Evolutionary conservation across 2,797 vertebrate species (phyloP), one percentile per base, ranked within the genome.

Genomic region (Melopsittacus undulatus): DNA sequence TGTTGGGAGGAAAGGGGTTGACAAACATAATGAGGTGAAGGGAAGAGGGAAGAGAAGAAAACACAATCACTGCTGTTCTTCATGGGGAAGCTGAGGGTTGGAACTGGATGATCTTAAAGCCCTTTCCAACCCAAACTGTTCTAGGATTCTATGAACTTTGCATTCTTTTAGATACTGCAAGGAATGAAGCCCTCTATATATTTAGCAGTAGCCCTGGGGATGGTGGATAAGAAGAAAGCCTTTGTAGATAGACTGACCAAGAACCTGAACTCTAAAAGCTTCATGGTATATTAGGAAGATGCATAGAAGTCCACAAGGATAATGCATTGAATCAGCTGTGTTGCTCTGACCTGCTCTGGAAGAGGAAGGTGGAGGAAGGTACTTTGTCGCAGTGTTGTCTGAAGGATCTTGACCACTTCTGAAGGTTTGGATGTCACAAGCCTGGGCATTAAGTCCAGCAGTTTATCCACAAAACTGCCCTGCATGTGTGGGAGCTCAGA

Each of bases 371-470:
- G 98, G 75, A 99, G 98, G 94, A 99, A 98, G 88, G 98, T 97
- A 74, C 99, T 99, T 96, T 99, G 99, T 24, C 99, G 97, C 63
- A 99, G 97, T 0, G 98, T 99, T 13, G 98, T 98, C 96, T 99
- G 99, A 16, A 99, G 98, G 93, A 99, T 99, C 97, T 99, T 99
- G 59, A 99, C 98, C 87, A 99, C 98, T 97, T 99, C 99, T 7
- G 97, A 97, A 2, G 99, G 98, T 57, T 99, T 99, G 86, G 99
- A 99, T 4, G 98, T 98, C 40, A 98, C 98, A 3, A 99, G 98
- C 36, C 99, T 98, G 22, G 99, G 99, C 99, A 99, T 98, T 76
- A 99, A 96, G 94, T 99, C 99, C 89, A 99, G 94, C 34, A 99
- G 98, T 87, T 99, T 99, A 63, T 99, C 99, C 83, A 99, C 98